These are phyloP conservation scores for Lytechinus variegatus DNA, from an alignment of 35 echinoderm and acorn worm genomes.

Conservation along the genomic window DNA sequence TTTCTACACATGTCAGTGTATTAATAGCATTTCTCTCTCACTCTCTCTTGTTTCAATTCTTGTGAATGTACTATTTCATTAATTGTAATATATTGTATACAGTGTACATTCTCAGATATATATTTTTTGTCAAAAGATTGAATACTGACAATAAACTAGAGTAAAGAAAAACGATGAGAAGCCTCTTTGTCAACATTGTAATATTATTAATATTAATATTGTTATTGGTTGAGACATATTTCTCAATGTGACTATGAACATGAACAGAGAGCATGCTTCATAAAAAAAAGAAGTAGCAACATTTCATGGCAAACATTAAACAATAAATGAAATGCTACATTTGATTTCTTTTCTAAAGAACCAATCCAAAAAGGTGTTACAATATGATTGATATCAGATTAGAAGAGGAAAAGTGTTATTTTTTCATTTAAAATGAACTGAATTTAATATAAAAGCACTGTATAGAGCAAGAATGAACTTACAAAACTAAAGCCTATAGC, in stretches of 20 bases:
- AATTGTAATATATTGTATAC: not conserved
- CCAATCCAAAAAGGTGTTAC: no score
- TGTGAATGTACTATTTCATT: not conserved
- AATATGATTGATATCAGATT: no score
- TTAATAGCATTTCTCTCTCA: no score
- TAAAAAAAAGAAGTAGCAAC: not conserved
- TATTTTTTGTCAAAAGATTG: not conserved
- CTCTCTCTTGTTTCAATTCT: not conserved
- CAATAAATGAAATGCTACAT: no score
- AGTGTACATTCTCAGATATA: not conserved
- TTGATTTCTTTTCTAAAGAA: no score
- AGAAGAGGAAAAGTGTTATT: no score
- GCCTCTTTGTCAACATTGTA: not conserved
- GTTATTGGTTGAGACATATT: not conserved
- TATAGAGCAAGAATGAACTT: no score
- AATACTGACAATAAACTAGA: not conserved
- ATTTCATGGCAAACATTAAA: not conserved
- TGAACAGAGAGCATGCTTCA: not conserved
- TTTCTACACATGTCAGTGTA: no score
- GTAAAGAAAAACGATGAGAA: not conserved
- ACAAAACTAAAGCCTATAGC: no score
- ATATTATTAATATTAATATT: not conserved
- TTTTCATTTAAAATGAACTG: no score
- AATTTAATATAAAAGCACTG: no score
- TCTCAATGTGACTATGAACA: not conserved